phyloP scores from a whole-genome alignment of 1,140 invertebrate genomes.

The Stegodyphus dumicola region DNA sequence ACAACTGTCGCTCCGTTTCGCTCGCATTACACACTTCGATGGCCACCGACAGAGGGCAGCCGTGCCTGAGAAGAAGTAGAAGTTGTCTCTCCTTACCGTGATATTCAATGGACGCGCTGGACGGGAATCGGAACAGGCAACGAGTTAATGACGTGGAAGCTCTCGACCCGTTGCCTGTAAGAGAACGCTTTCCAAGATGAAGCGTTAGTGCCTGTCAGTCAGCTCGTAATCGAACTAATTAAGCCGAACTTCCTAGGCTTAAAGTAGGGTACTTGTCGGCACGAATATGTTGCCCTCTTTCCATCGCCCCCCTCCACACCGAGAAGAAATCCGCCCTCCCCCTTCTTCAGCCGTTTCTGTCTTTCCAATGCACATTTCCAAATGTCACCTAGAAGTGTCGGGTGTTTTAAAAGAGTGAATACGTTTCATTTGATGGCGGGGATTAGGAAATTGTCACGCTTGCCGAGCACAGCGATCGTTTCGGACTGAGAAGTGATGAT shows the following conservation, averaged over 20 bases:
- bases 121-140: conserved; percentile 44
- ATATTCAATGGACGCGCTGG: conserved; percentile 49
- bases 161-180: conserved; percentile 23
- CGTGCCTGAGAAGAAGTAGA: conserved; percentile 41
- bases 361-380: conserved; percentile 30
- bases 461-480: background rate
- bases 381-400: conserved; percentile 21
- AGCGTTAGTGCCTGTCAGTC: conserved; percentile 45
- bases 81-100: conserved; percentile 16
- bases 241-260: conserved; percentile 18
- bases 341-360: background rate
- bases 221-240: conserved; percentile 55
- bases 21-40: conserved; percentile 19
- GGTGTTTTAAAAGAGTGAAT: conserved; percentile 22
- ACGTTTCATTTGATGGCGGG: conserved; percentile 19
- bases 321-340: background rate
- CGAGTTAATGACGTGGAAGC: conserved; percentile 47
- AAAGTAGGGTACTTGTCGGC: conserved; percentile 1
- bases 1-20: conserved; percentile 37
- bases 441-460: conserved; percentile 50
- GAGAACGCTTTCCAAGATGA: conserved; percentile 19
- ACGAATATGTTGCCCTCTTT: background rate
- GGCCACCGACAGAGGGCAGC: conserved; percentile 20
- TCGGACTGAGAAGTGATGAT: conserved; percentile 16
- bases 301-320: background rate